These are phyloP conservation scores for Phaonia tiefii DNA, from an alignment of 2,888 invertebrate species.

Conservation along the genomic window DNA sequence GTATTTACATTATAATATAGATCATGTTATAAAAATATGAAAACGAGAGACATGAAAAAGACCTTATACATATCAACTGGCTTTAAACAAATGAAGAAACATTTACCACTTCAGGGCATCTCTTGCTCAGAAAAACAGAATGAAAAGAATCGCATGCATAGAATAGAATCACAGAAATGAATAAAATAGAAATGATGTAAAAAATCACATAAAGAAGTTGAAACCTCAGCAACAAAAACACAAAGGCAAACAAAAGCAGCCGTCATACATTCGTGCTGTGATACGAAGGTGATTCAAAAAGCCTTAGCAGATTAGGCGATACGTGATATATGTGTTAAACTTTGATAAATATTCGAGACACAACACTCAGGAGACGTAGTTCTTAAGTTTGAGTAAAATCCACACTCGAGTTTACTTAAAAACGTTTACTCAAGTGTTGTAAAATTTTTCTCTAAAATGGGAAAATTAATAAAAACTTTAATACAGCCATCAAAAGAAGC, in stretches of 20 bases:
- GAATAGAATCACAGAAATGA: neutral
- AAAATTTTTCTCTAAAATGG: too few species aligned
- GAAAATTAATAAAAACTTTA: too few species aligned
- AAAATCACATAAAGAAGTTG: conserved; percentile 32
- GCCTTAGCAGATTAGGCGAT: too few species aligned
- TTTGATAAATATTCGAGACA: too few species aligned
- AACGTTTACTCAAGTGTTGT: too few species aligned
- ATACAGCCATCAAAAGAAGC: too few species aligned
- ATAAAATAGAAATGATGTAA: neutral
- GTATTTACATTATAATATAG: conserved; percentile 40
- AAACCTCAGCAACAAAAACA: conserved; percentile 40
- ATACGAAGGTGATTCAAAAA: too few species aligned
- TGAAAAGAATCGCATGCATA: conserved; percentile 12
- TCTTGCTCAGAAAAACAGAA: conserved; percentile 11
- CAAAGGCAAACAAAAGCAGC: conserved; percentile 10
- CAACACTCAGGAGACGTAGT: too few species aligned
- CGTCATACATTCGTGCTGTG: too few species aligned
- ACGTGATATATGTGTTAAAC: too few species aligned
- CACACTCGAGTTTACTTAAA: too few species aligned
- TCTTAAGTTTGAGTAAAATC: too few species aligned
- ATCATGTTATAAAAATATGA: conserved; percentile 3
- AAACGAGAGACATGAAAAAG: conserved; percentile 2
- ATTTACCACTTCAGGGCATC: conserved; percentile 40
- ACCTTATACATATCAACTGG: conserved; percentile 1
- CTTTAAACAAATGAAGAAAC: neutral